These are phyloP conservation scores for Corticium candelabrum DNA, from an alignment of 37 sponge, comb jelly and placozoan species.

Conservation along the genomic window DNA sequence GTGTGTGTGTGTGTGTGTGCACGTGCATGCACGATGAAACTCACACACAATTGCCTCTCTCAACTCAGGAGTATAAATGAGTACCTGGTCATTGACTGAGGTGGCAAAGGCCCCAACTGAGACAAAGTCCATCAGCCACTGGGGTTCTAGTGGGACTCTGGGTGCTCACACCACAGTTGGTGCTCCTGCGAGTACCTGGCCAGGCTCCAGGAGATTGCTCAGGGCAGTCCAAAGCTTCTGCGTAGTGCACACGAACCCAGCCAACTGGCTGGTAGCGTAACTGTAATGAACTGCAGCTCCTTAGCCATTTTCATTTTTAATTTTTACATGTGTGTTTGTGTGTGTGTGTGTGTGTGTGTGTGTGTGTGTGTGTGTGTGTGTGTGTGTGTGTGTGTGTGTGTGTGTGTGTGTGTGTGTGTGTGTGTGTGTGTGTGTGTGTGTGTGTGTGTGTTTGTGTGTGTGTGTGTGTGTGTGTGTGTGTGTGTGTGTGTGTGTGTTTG, in stretches of 20 bases:
- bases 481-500: not conserved
- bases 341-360: not conserved
- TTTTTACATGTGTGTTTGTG: not conserved
- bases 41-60: too few species aligned
- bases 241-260: too few species aligned
- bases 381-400: not conserved
- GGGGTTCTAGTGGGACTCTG: not conserved
- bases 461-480: conserved; percentile 1
- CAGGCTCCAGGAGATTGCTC: too few species aligned
- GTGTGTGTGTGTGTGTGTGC: not conserved
- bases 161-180: too few species aligned
- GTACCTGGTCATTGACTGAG: too few species aligned
- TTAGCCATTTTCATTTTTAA: not conserved
- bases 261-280: too few species aligned
- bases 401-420: not conserved
- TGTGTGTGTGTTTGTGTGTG: too few species aligned
- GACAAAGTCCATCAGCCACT: not conserved
- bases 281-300: too few species aligned
- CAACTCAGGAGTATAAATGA: too few species aligned
- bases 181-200: too few species aligned
- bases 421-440: conserved; percentile 10
- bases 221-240: too few species aligned
- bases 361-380: not conserved
- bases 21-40: not conserved
- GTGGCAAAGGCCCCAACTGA: not conserved